Percentiles rank a stretch among this genome's conserved stretches.
Evolutionary conservation across 2,797 vertebrate species (phyloP).

Genomic region (Oreochromis grahami): DNA sequence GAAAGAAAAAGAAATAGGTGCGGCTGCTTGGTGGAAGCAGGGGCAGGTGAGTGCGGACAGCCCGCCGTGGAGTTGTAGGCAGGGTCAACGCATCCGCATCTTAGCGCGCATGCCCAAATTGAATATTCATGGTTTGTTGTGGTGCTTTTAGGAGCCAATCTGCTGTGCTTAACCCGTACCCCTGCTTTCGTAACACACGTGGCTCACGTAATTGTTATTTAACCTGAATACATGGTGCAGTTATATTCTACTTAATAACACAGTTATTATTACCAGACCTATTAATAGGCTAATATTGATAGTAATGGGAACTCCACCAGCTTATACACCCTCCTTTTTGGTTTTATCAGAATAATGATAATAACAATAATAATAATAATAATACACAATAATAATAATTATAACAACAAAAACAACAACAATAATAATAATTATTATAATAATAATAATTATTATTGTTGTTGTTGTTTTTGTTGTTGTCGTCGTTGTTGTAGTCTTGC

Average conservation of each 20-base stretch:
- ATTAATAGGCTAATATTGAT: background rate
- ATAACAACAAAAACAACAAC: too few species aligned
- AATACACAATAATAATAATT: too few species aligned
- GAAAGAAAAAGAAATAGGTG: background rate
- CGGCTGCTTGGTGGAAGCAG: background rate
- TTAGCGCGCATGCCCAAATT: background rate
- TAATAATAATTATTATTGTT: accelerated
- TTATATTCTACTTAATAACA: background rate
- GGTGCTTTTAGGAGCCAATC: background rate
- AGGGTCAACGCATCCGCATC: background rate
- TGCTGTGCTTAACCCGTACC: background rate
- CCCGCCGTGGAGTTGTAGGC: background rate
- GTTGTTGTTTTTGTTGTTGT: background rate
- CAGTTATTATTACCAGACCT: background rate
- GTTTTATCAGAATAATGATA: background rate
- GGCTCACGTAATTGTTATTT: background rate
- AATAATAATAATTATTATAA: background rate
- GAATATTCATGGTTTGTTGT: background rate
- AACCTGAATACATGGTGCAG: background rate
- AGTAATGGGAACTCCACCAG: background rate
- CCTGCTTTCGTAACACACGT: background rate
- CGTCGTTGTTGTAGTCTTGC: background rate
- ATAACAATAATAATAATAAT: background rate
- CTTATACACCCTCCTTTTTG: background rate
- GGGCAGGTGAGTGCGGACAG: background rate